Conservation (phyloP, 1,140 invertebrate genomes). For the Penaeus vannamei region DNA sequence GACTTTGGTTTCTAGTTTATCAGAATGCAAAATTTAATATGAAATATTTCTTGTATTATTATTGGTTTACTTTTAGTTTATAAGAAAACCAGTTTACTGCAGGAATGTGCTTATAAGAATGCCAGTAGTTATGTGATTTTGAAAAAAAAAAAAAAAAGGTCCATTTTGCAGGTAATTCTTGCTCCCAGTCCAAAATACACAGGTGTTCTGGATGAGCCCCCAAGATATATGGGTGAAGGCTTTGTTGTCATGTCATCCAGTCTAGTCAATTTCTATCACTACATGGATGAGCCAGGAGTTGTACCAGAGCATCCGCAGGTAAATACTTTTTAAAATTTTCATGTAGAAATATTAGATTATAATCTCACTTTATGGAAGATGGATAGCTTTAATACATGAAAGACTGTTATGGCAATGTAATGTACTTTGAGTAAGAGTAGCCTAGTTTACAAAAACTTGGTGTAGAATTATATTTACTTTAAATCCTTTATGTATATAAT, state of each 20-base stretch:
- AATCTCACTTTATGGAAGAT: slow-evolving; percentile 57
- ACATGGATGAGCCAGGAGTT: slow-evolving; percentile 92
- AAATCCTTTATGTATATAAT: too few species aligned
- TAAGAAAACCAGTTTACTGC: too few species aligned
- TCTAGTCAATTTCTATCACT: slow-evolving; percentile 94
- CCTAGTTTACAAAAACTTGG: too few species aligned
- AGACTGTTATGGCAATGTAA: too few species aligned
- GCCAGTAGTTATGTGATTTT: neutral
- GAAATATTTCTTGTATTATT: slow-evolving; percentile 12
- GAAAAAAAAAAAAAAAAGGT: neutral
- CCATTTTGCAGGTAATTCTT: slow-evolving; percentile 81
- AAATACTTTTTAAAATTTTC: too few species aligned
- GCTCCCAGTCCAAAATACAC: slow-evolving; percentile 95
- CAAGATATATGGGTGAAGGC: slow-evolving; percentile 97
- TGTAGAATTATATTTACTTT: too few species aligned
- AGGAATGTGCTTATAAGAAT: too few species aligned
- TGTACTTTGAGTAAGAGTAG: too few species aligned
- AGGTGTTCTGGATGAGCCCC: slow-evolving; percentile 94
- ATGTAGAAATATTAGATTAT: too few species aligned
- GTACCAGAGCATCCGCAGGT: slow-evolving; percentile 65
- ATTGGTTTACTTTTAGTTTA: slow-evolving; percentile 32
- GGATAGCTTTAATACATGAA: too few species aligned
- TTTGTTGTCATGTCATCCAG: slow-evolving; percentile 97
- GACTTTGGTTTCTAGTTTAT: slow-evolving; percentile 65
- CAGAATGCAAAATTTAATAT: neutral